These are phyloP conservation scores for Hecatera dysodea DNA, from an alignment of 2,888 invertebrate species.

Conservation along the genomic window DNA sequence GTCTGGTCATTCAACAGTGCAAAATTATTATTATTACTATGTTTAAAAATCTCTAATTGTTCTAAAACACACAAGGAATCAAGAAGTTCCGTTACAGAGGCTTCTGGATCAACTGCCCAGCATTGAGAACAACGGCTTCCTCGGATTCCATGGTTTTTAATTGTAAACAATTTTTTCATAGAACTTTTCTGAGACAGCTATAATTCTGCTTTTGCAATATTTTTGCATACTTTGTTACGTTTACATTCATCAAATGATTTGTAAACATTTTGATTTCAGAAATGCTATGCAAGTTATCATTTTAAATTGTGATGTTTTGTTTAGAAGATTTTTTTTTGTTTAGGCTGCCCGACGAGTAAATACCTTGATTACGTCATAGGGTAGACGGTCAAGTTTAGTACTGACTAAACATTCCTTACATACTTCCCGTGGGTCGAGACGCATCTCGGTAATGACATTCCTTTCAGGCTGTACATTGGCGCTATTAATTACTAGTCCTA, in stretches of 20 bases:
- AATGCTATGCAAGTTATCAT: conserved; percentile 41
- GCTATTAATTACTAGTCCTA: conserved; percentile 14
- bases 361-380: conserved; percentile 42
- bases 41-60: too few species aligned
- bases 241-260: conserved; percentile 48
- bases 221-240: conserved; percentile 36
- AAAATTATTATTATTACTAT: too few species aligned
- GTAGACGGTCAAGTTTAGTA: conserved; percentile 3
- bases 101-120: conserved; percentile 50
- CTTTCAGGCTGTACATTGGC: neutral
- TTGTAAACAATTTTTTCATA: conserved; percentile 37
- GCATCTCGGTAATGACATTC: conserved; percentile 26
- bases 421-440: neutral
- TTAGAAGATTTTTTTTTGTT: conserved; percentile 17
- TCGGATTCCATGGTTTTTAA: conserved; percentile 35
- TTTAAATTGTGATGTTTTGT: conserved; percentile 41
- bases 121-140: conserved; percentile 21
- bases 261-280: conserved; percentile 54
- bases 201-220: conserved; percentile 40
- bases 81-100: conserved; percentile 51
- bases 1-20: too few species aligned
- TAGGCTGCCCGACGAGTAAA: conserved; percentile 29
- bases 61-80: too few species aligned
- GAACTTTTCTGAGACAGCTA: conserved; percentile 19
- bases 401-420: neutral